Conservation (phyloP, 2,888 invertebrate species). For the Cosmopolites sordidus region DNA sequence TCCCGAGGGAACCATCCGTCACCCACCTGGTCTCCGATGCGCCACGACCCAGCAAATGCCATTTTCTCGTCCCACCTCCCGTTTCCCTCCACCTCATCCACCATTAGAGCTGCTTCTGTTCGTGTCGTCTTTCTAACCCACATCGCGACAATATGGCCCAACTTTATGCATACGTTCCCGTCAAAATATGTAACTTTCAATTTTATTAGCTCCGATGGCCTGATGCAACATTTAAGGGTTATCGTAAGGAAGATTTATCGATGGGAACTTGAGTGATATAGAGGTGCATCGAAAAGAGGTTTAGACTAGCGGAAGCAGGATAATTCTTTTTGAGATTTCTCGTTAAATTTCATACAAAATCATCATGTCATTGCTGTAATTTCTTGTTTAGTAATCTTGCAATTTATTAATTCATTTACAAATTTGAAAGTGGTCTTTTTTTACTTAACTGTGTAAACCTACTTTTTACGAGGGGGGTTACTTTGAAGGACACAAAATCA, state of each 20-base stretch:
- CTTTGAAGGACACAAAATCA: no score
- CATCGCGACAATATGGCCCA: neutral
- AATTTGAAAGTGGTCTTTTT: no score
- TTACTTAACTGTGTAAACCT: no score
- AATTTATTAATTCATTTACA: no score
- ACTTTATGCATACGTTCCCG: neutral
- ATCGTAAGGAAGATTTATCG: neutral
- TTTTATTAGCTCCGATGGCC: neutral
- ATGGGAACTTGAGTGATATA: neutral
- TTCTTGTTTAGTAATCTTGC: no score
- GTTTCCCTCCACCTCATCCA: neutral
- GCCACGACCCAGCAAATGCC: neutral
- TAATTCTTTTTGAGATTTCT: no score
- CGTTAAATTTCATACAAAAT: no score
- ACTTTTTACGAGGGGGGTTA: no score
- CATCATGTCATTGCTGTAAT: no score
- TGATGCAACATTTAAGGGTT: neutral
- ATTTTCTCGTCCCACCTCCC: no score
- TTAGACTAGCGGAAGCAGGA: no score
- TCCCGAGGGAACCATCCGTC: constrained; percentile 1
- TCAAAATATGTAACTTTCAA: constrained; percentile 1
- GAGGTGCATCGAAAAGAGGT: no score
- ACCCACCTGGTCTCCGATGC: neutral
- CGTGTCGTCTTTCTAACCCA: neutral
- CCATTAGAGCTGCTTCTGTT: neutral